A percentile compares a stretch with the other conserved stretches of the same genome.
Conservation (phyloP, 2,113 vertebrate genomes). For the Hemichromis elongatus region DNA sequence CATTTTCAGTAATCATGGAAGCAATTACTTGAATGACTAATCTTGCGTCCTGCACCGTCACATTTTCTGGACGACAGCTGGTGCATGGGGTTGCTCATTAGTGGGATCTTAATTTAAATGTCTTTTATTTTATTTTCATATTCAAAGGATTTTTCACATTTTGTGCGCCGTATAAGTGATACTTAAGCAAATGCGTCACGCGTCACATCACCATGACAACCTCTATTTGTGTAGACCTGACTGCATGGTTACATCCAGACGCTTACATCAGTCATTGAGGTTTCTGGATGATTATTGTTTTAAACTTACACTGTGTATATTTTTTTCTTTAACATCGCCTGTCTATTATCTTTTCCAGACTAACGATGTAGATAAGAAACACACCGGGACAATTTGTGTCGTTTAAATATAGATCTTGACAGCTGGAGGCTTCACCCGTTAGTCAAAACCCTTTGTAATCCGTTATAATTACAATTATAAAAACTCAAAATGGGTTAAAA, state of each 20-base stretch:
- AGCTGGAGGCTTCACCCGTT: background rate
- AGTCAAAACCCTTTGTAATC: background rate
- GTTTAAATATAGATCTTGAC: background rate
- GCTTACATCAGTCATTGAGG: background rate
- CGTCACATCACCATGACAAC: background rate
- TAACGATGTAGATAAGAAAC: background rate
- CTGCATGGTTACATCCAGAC: background rate
- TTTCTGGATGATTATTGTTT: background rate
- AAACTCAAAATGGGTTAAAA: background rate
- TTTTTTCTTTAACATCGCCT: background rate
- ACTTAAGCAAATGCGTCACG: background rate
- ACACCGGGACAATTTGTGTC: accelerated
- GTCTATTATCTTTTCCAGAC: background rate
- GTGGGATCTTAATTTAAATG: accelerated
- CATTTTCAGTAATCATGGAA: background rate
- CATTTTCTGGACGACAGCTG: background rate
- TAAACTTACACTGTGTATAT: background rate
- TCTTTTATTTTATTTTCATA: background rate
- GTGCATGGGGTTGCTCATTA: background rate
- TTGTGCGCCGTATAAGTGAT: background rate
- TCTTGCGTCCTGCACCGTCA: background rate
- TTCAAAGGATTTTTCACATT: background rate
- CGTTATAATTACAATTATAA: background rate
- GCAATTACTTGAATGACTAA: background rate
- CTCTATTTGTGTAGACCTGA: background rate